Evolutionary conservation across 2,113 vertebrate genomes (phyloP).

Genomic region (Herpetotheres cachinnans): DNA sequence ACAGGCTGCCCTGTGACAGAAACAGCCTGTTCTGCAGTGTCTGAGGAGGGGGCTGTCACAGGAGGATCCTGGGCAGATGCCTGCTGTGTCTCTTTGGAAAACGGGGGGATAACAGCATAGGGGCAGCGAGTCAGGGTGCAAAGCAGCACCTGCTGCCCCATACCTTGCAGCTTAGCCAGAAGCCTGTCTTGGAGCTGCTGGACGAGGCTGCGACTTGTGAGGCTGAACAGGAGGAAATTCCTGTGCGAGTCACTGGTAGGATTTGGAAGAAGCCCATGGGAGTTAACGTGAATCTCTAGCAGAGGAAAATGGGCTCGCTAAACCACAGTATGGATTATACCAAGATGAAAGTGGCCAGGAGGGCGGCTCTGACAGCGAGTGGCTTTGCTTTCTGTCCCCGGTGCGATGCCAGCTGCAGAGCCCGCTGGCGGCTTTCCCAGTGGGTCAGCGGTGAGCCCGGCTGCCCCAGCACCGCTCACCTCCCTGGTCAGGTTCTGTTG

Average conservation of each 20-base stretch:
- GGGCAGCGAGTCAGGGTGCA: neutral
- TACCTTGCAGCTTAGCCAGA: neutral
- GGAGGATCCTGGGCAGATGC: neutral
- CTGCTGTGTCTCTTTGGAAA: neutral
- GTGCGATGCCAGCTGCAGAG: accelerated
- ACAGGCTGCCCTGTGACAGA: neutral
- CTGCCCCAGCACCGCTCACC: neutral
- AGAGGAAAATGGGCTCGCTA: neutral
- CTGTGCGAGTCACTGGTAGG: neutral
- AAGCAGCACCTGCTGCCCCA: neutral
- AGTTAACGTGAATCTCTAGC: neutral
- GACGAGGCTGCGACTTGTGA: neutral
- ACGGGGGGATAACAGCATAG: neutral
- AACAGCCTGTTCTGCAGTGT: neutral
- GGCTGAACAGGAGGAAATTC: neutral
- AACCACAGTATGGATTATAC: accelerated
- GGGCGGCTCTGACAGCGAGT: accelerated
- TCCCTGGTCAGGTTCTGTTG: neutral
- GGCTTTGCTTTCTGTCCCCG: neutral
- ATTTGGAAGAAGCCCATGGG: neutral
- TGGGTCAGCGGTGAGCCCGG: accelerated
- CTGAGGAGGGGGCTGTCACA: accelerated
- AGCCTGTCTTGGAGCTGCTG: neutral
- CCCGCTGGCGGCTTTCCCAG: neutral
- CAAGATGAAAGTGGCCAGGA: neutral